These are phyloP conservation scores for Esox masquinongy DNA, from an alignment of 2,797 vertebrate genomes.

Conservation along the genomic window DNA sequence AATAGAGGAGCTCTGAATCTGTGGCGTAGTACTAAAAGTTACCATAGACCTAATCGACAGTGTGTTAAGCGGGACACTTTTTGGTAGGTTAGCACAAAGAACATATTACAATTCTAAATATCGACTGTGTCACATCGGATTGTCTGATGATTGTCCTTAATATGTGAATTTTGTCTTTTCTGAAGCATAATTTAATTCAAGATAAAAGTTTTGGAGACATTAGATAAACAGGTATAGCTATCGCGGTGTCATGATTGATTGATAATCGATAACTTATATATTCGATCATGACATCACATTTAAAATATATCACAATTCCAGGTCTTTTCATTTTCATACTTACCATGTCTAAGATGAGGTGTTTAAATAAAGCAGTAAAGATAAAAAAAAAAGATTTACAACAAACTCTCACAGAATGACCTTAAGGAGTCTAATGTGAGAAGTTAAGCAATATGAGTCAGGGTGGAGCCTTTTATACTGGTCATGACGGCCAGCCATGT, in stretches of 20 bases:
- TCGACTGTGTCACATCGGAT: background rate
- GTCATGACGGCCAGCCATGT: background rate
- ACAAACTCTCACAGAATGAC: conserved; percentile 23
- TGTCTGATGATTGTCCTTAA: background rate
- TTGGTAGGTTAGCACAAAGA: background rate
- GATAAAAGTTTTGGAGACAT: background rate
- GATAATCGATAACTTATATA: background rate
- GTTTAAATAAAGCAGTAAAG: conserved; percentile 12
- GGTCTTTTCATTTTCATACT: conserved; percentile 3
- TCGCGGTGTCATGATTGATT: conserved; percentile 2
- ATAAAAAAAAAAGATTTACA: background rate
- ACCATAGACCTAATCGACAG: background rate
- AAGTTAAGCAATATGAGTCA: background rate
- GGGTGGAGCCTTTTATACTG: conserved; percentile 19
- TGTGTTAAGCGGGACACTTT: background rate
- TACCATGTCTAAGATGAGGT: conserved; percentile 29
- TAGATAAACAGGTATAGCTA: background rate
- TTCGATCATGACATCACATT: background rate
- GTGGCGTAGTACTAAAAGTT: conserved; percentile 13
- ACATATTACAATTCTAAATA: background rate
- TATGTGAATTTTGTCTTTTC: background rate
- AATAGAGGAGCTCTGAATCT: background rate
- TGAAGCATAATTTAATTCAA: background rate
- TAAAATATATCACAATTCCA: conserved; percentile 5
- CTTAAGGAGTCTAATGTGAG: conserved; percentile 29